phyloP scores from a whole-genome alignment of 2,113 vertebrate species.

The Proteles cristata region DNA sequence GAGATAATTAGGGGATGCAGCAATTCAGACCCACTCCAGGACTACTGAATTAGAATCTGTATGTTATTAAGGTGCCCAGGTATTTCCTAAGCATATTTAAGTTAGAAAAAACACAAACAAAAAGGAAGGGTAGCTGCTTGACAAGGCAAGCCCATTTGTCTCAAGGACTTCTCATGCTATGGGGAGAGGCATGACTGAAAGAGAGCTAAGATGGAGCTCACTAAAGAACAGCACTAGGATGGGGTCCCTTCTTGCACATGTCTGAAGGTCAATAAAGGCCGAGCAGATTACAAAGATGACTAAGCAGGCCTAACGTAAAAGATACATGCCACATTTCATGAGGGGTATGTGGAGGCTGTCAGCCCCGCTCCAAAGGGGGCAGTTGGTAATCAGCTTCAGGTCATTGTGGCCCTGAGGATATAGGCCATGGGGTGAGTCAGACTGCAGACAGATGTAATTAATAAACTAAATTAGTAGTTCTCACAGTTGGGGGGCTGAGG shows the following conservation, averaged over 20 bases:
- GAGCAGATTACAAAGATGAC: not conserved
- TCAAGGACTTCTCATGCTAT: not conserved
- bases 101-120: not conserved
- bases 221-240: not conserved
- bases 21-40: not conserved
- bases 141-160: not conserved
- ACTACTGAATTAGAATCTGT: not conserved
- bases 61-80: not conserved
- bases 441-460: not conserved
- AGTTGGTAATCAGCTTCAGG: not conserved
- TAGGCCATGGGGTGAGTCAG: not conserved
- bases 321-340: not conserved
- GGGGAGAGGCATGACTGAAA: not conserved
- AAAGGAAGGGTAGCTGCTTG: not conserved
- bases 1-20: not conserved
- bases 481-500: not conserved
- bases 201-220: not conserved
- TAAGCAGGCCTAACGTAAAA: not conserved
- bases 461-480: not conserved
- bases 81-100: not conserved
- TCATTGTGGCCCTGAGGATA: not conserved
- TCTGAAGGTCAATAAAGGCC: not conserved
- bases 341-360: not conserved
- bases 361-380: not conserved
- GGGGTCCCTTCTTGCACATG: not conserved